Percentiles rank a stretch among this genome's conserved stretches.
Evolutionary conservation across 2,888 invertebrate genomes (phyloP).

Genomic region (Chirona hameri): DNA sequence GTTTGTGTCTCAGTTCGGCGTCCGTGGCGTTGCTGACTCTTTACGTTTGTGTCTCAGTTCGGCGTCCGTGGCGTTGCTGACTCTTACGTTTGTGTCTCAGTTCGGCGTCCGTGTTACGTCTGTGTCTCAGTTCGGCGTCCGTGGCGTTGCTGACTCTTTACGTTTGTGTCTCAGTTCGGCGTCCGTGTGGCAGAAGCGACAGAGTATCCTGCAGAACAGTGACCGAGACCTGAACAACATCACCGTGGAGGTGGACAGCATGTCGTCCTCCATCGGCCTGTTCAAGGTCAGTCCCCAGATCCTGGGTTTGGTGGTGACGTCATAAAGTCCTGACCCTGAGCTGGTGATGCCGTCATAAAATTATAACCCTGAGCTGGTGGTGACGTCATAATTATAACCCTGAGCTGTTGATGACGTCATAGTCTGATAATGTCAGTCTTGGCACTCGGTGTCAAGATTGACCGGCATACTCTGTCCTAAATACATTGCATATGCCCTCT

Average conservation of each 20-base stretch:
- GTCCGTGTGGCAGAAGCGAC: constrained; percentile 4
- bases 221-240: constrained; percentile 63
- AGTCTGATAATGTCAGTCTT: background rate
- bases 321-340: background rate
- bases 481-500: too few relatives aligned
- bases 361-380: background rate
- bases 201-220: constrained; percentile 30
- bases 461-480: too few relatives aligned
- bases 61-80: too few relatives aligned
- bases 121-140: too few relatives aligned
- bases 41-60: too few relatives aligned
- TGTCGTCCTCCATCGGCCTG: constrained; percentile 83
- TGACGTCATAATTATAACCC: background rate
- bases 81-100: too few relatives aligned
- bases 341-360: background rate
- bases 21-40: too few relatives aligned
- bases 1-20: too few relatives aligned
- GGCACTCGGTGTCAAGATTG: too few relatives aligned
- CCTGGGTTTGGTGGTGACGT: background rate
- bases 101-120: too few relatives aligned
- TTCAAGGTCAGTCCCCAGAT: constrained; percentile 55
- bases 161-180: background rate
- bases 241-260: constrained; percentile 77
- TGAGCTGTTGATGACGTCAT: background rate
- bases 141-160: background rate